Base-by-base conservation (phyloP, 2,113 vertebrate species). In the Mustela lutreola region DNA sequence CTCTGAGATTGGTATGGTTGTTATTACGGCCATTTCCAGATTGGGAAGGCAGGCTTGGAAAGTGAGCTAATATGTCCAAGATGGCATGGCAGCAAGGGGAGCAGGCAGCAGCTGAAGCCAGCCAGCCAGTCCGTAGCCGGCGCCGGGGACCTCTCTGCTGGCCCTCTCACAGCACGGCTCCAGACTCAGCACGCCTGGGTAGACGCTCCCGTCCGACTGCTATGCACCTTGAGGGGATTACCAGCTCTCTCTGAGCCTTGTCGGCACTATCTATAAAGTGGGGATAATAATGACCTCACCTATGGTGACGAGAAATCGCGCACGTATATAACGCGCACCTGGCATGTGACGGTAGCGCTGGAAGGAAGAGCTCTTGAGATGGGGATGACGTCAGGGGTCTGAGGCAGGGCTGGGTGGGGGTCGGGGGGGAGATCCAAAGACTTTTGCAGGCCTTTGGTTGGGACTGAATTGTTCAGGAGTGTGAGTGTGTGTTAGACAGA, bases 111-210 rank as follows among this genome's bases (percentile, higher is more conserved):
- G 36, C 78, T 10, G 91, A 88, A 33, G 26, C 70, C 53, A 9
- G 70, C 16, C 60, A 11, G 28, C 56, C 33, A 16, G 95, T 8
- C 50, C 26, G 15, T 6, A 63, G 85, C 11, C 39, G 1, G 11
- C 1, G 2, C 75, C 1, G 10, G 73, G 62, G 4, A 1, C n/a
- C n/a, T n/a, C 67, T 21, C 0, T 8, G 45, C 42, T 2, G 28
- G 36, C 18, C 45, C 39, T 89, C 73, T 56, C 28, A 18, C n/a
- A 73, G 45, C 48, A 19, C 0, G 0, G 8, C 39, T 83, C 67
- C 42, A 7, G n/a, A 31, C 62, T 39, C 1, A 7, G 5, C 24
- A n/a, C 50, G 11, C 7, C 0, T 1, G 85, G 67, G 24, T 0
- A 1, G 62, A 11, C 28, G 24, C 36, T 39, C 70, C 11, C 8